These are phyloP conservation scores for Peromyscus melanophrys DNA, from an alignment of 2,797 vertebrate species.

Conservation along the genomic window DNA sequence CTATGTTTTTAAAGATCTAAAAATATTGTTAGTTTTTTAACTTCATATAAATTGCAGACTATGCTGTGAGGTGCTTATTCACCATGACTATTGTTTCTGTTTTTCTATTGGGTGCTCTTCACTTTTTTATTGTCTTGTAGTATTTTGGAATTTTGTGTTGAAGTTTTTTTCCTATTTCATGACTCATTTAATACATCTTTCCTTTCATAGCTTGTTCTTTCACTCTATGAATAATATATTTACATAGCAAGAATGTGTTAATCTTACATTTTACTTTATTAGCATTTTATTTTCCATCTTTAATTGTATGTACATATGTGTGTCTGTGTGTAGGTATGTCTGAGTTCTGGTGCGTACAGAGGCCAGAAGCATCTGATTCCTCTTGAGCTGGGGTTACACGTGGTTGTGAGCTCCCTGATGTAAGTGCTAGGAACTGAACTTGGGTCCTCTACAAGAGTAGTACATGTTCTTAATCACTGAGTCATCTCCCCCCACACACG, in stretches of 20 bases:
- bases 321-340: not conserved
- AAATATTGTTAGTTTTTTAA: not conserved
- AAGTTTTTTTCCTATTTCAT: not conserved
- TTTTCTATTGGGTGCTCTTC: not conserved
- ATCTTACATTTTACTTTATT: slow-evolving; percentile 49
- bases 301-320: not conserved
- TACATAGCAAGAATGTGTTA: not conserved
- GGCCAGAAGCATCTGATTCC: not conserved
- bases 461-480: too few relatives aligned
- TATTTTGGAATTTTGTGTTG: not conserved
- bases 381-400: too few relatives aligned
- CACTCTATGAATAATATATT: not conserved
- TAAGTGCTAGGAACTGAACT: too few relatives aligned
- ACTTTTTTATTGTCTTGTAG: not conserved
- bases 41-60: slow-evolving; percentile 26
- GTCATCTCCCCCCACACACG: not conserved
- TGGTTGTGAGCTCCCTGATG: too few relatives aligned
- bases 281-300: not conserved
- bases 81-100: not conserved
- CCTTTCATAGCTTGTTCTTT: not conserved
- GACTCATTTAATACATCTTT: not conserved
- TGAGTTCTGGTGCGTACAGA: not conserved
- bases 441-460: too few relatives aligned
- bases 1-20: slow-evolving; percentile 34
- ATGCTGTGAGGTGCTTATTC: slow-evolving; percentile 12